Evolutionary conservation across 2,888 invertebrate genomes (phyloP), one percentile per base, ranked within the genome.

Genomic region (Rhaphigaster nebulosa): DNA sequence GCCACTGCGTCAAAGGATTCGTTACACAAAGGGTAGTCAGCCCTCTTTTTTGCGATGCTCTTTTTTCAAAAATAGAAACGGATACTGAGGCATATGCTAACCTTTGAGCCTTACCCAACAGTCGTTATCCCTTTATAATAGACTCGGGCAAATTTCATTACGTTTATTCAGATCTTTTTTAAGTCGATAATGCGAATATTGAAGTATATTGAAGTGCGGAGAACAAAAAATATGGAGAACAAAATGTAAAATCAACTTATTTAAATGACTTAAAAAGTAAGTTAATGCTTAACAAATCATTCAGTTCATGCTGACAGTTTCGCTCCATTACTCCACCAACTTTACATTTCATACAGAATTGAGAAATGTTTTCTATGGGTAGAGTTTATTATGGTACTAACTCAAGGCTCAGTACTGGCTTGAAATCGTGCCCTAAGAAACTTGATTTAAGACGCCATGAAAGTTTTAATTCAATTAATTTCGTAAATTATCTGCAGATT

Each of bases 1-100:
- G 70, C 70, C 34, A 70, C 20, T 70, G 70, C 70, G 70, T 70
- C 70, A 70, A 70, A 70, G 70, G 70, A 5, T 34, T 70, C 70
- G 34, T 70, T 20, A 70, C 70, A 70, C 70, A 70, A 70, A 70
- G 70, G 70, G 34, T 34, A 34, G 70, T 70, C n/a, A n/a, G n/a
- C n/a, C 70, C 70, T 70, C 70, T 34, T 70, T n/a, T 70, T 70
- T 34, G 70, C 18, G 20, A 34, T 34, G 20, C 70, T 20, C 70
- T 70, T 70, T 70, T 56, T 70, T 70, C 34, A 5, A 70, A 70
- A 70, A 70, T 70, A 70, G 70, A 70, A 70, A 70, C 70, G 70
- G 34, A 70, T 70, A 70, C 70, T 70, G 34, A 18, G 34, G 70
- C 70, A 70, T 70, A 70, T 70, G 70, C 34, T 70, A 70, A 70